Conservation (phyloP, 1,140 invertebrate species). For the Lepidurus apus region DNA sequence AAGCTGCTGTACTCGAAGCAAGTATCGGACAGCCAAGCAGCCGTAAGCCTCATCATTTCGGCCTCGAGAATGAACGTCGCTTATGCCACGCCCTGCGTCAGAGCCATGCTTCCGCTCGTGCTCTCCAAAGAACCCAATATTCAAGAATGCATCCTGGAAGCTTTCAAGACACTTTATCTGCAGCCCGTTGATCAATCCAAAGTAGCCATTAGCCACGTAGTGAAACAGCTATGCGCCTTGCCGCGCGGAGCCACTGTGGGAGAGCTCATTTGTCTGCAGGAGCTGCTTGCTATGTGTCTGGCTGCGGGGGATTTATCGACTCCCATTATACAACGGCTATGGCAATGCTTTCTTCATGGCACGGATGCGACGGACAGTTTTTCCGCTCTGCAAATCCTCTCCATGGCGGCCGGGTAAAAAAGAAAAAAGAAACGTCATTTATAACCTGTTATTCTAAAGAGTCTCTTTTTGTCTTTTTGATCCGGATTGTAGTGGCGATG, state of each 20-base stretch:
- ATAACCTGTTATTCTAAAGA: not conserved
- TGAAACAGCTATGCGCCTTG: conserved; percentile 58
- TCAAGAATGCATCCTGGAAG: conserved; percentile 55
- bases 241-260: conserved; percentile 53
- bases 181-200: conserved; percentile 36
- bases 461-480: conserved; percentile 54
- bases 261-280: conserved; percentile 63
- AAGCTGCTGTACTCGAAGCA: conserved; percentile 67
- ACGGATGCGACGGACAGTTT: conserved; percentile 27
- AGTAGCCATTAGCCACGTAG: conserved; percentile 49
- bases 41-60: conserved; percentile 75
- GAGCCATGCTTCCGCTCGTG: conserved; percentile 68
- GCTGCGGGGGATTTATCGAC: conserved; percentile 54
- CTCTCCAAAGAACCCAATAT: conserved; percentile 61
- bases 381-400: conserved; percentile 72
- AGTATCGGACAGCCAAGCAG: conserved; percentile 70
- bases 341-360: conserved; percentile 29
- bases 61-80: conserved; percentile 70
- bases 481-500: conserved; percentile 65
- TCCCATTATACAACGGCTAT: conserved; percentile 45
- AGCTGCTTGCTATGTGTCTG: conserved; percentile 62
- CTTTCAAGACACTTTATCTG: conserved; percentile 62
- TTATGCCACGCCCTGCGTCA: conserved; percentile 62
- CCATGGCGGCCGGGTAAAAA: conserved; percentile 63
- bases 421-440: conserved; percentile 55